Conservation (phyloP, 2,113 vertebrate species). For the Tor tambroides region DNA sequence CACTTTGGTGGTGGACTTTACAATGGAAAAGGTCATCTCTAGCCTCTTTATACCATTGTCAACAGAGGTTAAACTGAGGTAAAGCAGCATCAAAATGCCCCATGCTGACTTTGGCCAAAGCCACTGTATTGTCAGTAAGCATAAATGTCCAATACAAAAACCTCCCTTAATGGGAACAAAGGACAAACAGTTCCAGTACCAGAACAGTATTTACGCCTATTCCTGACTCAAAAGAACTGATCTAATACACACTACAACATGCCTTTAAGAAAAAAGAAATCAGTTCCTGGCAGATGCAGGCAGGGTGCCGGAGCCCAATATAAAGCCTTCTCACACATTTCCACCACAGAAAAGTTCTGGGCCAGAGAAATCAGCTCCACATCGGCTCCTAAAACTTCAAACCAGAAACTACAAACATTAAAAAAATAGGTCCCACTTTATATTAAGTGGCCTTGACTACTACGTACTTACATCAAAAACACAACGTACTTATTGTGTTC, state of each 20-base stretch:
- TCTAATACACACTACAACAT: not conserved
- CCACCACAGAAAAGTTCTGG: not conserved
- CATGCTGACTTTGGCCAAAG: not conserved
- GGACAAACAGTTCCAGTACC: not conserved
- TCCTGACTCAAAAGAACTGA: not conserved
- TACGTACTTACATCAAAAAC: too few species aligned
- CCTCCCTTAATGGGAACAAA: not conserved
- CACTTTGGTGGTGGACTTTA: not conserved
- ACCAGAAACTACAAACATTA: not conserved
- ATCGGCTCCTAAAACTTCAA: not conserved
- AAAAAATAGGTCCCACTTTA: too few species aligned
- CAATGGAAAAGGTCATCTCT: conserved; percentile 1
- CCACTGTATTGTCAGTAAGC: not conserved
- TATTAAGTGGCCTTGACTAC: too few species aligned
- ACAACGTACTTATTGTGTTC: too few species aligned
- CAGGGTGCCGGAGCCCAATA: too few species aligned
- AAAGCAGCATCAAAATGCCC: not conserved
- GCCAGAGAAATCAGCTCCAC: not conserved
- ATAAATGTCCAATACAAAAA: not conserved
- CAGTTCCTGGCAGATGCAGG: not conserved
- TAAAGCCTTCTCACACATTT: not conserved
- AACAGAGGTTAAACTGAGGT: not conserved
- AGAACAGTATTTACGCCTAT: not conserved
- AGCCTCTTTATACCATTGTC: not conserved
- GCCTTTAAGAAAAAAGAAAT: not conserved